Base-by-base conservation (phyloP, 2,797 vertebrate genomes). In the Taenioides sp. region DNA sequence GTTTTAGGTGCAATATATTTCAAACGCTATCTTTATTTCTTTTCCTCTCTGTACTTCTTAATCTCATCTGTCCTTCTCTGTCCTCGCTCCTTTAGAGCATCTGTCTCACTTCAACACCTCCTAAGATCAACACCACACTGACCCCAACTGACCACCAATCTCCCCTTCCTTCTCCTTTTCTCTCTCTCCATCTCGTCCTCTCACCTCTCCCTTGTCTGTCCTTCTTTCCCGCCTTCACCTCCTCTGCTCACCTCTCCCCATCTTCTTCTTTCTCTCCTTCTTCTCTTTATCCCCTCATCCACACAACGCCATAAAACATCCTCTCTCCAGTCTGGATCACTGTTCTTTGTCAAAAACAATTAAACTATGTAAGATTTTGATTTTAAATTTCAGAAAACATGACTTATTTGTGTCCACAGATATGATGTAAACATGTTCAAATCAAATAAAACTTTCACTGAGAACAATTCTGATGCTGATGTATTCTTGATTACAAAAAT, bases 21-120 rank as follows among this genome's bases (percentile, higher is more conserved):
- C 43, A 47, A 47, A 17, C 40, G 3, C 40, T 43, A 43, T 7
- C 18, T 61, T 9, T 20, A 6, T 61, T 34, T 20, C 28, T 31
- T 20, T 34, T 34, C 17, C 27, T 60, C 14, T 20, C 7, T 61
- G 2, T 34, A 20, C 25, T 14, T 59, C 25, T 5, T 59, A 61
- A 61, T 34, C 57, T 16, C 27, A 18, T 5, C 20, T 63, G 61
- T 40, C 61, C 61, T 63, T 61, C 17, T n/a, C 27, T 7, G 20
- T 63, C 34, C 34, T 63, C 20, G 23, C 61, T 22, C 34, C 61
- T 40, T 22, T 9, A 0, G 11, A 43, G 34, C 61, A 23, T 43
- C 40, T 63, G 34, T 63, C 5, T 43, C 61, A 43, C 61, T 63
- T 43, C 61, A 63, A 43, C 61, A 40, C 61, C 61, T 63, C 34